These are phyloP conservation scores for Amiota minor DNA, from an alignment of 2,888 invertebrate genomes.

Conservation along the genomic window DNA sequence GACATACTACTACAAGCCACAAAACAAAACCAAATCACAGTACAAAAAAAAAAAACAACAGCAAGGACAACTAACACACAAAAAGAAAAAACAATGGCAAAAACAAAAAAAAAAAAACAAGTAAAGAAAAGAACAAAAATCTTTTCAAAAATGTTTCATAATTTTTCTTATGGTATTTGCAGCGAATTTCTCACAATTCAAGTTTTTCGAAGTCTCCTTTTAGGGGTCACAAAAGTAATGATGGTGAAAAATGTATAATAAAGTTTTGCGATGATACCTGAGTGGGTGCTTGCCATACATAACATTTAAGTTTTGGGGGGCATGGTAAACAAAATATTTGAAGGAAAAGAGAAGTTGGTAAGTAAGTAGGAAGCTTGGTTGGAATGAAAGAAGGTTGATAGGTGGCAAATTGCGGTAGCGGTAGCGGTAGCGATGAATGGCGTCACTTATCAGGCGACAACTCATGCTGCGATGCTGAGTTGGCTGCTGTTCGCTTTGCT, in stretches of 20 bases:
- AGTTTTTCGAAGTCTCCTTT: conserved; percentile 10
- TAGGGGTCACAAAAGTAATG: background rate
- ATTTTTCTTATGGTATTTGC: conserved; percentile 60
- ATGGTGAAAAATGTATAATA: conserved; percentile 12
- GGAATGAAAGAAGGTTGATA: background rate
- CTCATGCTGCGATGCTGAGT: conserved; percentile 18
- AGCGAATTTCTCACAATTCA: conserved; percentile 63
- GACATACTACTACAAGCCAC: conserved; percentile 7
- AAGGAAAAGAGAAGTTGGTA: too few species aligned
- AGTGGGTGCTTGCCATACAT: too few species aligned
- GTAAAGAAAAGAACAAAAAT: conserved; percentile 59
- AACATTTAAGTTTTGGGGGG: too few species aligned
- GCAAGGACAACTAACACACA: conserved; percentile 19
- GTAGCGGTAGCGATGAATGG: conserved; percentile 31
- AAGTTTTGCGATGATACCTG: too few species aligned
- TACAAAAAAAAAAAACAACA: background rate
- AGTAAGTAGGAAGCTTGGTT: too few species aligned
- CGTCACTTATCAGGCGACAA: conserved; percentile 40
- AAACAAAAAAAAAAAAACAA: conserved; percentile 32
- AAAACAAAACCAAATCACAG: conserved; percentile 36
- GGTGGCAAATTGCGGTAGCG: conserved; percentile 14
- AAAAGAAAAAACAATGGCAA: conserved; percentile 34
- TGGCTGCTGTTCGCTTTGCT: conserved; percentile 41
- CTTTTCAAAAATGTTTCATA: conserved; percentile 57
- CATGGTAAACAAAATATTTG: too few species aligned